Evolutionary conservation across 2,113 vertebrate species (phyloP).

Genomic region (Pristiophorus japonicus): DNA sequence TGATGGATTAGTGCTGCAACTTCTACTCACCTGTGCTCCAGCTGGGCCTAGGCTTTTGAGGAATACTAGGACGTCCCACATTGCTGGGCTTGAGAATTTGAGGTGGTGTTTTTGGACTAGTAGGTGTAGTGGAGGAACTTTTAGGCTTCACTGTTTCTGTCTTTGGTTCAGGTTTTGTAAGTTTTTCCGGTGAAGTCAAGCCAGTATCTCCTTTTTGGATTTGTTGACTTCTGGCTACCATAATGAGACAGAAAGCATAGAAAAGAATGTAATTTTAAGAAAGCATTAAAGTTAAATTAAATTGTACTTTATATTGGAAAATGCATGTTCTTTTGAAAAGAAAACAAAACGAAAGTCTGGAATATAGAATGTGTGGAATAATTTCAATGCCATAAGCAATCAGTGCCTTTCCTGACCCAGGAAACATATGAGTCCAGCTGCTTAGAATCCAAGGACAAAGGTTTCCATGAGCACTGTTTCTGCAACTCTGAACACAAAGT

Average conservation of each 20-base stretch:
- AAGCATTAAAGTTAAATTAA: neutral
- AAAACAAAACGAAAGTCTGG: neutral
- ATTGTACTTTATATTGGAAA: neutral
- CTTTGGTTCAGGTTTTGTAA: slow-evolving; percentile 61
- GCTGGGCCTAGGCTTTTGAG: slow-evolving; percentile 71
- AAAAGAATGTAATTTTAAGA: neutral
- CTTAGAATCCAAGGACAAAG: neutral
- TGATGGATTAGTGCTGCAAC: neutral
- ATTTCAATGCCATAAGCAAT: neutral
- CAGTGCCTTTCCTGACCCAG: neutral
- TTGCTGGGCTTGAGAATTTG: slow-evolving; percentile 72
- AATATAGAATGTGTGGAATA: neutral
- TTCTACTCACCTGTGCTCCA: slow-evolving; percentile 67
- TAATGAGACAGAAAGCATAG: slow-evolving; percentile 5
- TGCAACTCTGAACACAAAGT: neutral
- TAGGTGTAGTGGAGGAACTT: slow-evolving; percentile 55
- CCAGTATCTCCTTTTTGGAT: slow-evolving; percentile 53
- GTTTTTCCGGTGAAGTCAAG: slow-evolving; percentile 62
- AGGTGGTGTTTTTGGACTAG: slow-evolving; percentile 71
- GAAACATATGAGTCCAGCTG: neutral
- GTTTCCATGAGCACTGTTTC: neutral
- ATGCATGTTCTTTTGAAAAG: neutral
- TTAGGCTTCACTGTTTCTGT: slow-evolving; percentile 62
- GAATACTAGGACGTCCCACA: slow-evolving; percentile 70
- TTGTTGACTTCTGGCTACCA: slow-evolving; percentile 60